Base-by-base conservation (phyloP, 2,113 vertebrate species). In the Notothenia rossii region DNA sequence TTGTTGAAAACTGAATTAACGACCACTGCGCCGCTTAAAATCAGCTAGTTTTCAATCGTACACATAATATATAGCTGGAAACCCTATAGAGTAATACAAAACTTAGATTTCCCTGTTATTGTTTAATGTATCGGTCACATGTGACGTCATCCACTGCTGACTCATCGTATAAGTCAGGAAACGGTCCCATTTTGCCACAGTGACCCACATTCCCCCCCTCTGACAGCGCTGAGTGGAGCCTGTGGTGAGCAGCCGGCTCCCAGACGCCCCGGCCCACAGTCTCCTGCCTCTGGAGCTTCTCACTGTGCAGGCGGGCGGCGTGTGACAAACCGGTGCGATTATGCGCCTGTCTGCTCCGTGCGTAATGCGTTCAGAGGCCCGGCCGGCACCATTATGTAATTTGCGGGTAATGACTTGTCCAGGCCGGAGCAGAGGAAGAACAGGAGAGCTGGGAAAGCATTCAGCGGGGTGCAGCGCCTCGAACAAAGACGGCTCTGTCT, bases 341-440 rank as follows among this genome's bases (percentile, higher is more conserved):
- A 75, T 76, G 61, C 2, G 76, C 61, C 81, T 79, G 77, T 84
- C 80, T 88, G 83, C 77, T 72, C 65, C 0, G 0, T 71, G 71
- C 11, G 74, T 86, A 80, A 88, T 77, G 89, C 62, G 20, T 85
- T 85, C 55, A 68, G 79, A 73, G 49, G 79, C 83, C 40, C 50
- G 33, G 63, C 40, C 50, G 33, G 63, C 46, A 40, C 79, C 85
- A 83, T 84, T 90, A 82, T 93, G 87, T 88, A 81, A 91, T 85
- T 79, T 84, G 73, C 65, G 88, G 79, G 72, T 88, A 90, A 92
- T 88, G 85, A 81, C 74, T 88, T 86, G 86, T 84, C 68, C 86
- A 64, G 88, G 58, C 63, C 17, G 5, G 33, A 53, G 79, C 17
- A 15, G 45, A 79, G 68, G 45, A 61, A 58, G 72, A 63, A 58